Evolutionary conservation across 2,888 invertebrate species (phyloP), one percentile per base, ranked within the genome.

Genomic region (Zaprionus obscuricornis): DNA sequence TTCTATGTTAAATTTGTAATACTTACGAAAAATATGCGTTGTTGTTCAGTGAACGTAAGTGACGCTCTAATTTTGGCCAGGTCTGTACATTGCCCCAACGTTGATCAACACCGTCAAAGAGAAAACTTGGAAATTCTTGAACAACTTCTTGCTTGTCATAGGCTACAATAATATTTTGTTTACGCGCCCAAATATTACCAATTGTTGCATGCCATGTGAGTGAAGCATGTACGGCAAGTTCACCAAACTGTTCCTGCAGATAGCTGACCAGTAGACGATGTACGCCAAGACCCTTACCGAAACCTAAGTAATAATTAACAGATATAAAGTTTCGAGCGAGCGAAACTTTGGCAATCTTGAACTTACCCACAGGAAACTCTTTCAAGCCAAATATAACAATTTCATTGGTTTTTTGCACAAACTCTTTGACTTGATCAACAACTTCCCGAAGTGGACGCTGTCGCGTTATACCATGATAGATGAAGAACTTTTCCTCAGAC

Each of bases 21-120:
- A 36, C 91, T 91, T 45, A 88, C 87, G 59, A 85, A 17, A 82
- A 56, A 58, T 89, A 89, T 3, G 79, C 74, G 24, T 74, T 79
- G 54, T 87, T 88, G 11, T 87, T 66, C 6, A 77, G n/a, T n/a
- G n/a, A 79, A 8, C 88, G 85, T 43, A 94, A 88, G 83, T 92
- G 92, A 0, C 74, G 83, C 71, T 92, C 92, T 36, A 94, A 89
- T 24, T 90, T 91, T 0, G 88, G 69, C 62, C 92, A 88, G 11
- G 90, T 91, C 64, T 92, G 92, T 3, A 92, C 93, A 84, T 95
- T 92, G 1, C 93, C 94, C 95, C 95, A 95, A 65, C 92, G 91
- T 65, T 94, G 94, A 27, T 90, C 91, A 1, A 94, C 91, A 4
- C 92, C 91, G 31, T 91, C 90, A 91, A 93, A 94, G 1, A 94